Conservation (phyloP, 2,113 vertebrate species). For the Silurus glanis region DNA sequence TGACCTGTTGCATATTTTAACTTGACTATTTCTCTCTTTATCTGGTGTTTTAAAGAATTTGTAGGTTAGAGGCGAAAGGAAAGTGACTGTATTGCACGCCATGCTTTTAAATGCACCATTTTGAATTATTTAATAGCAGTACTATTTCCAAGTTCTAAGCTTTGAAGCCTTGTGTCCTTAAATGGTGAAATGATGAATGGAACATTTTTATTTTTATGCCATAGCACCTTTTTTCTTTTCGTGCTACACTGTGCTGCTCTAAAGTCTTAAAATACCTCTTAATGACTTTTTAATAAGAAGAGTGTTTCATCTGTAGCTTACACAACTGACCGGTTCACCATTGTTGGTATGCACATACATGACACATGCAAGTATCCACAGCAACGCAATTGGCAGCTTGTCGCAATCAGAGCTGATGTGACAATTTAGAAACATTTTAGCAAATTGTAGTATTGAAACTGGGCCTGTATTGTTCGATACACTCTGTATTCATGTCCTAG, state of each 20-base stretch:
- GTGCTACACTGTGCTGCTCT: neutral
- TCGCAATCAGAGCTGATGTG: neutral
- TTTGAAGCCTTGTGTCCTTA: neutral
- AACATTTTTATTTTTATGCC: neutral
- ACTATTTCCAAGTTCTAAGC: neutral
- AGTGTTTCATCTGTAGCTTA: neutral
- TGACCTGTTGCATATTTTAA: neutral
- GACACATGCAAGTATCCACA: neutral
- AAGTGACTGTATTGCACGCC: neutral
- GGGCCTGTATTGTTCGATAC: neutral
- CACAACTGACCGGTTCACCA: neutral
- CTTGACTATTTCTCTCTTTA: neutral
- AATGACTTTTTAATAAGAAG: neutral
- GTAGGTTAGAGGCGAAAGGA: neutral
- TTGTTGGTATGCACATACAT: neutral
- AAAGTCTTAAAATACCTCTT: neutral
- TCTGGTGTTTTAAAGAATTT: neutral
- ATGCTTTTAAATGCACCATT: neutral
- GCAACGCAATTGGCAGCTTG: neutral
- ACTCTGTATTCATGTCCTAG: neutral
- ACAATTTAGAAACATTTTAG: neutral
- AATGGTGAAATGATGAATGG: neutral
- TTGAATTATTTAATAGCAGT: neutral
- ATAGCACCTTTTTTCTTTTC: neutral
- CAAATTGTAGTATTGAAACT: neutral